Conservation (phyloP, 2,113 vertebrate genomes). For the Phrynocephalus versicolor region DNA sequence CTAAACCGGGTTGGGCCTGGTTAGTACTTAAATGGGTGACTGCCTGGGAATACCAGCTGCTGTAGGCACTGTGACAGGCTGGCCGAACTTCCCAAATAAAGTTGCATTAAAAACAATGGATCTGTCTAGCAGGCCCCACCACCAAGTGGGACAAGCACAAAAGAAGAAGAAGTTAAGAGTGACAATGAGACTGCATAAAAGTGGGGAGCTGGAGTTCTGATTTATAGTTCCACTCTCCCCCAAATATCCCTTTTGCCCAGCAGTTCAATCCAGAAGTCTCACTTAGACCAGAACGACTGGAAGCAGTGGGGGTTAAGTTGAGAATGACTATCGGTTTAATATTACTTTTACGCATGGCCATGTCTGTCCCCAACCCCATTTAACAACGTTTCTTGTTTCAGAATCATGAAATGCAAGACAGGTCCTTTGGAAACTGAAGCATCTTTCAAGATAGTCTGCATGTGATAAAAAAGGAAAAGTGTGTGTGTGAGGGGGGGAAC, state of each 20-base stretch:
- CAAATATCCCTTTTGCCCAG: background rate
- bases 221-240: background rate
- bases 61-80: too few relatives aligned
- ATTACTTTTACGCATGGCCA: background rate
- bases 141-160: too few relatives aligned
- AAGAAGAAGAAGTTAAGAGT: too few relatives aligned
- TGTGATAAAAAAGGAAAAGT: background rate
- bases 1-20: too few relatives aligned
- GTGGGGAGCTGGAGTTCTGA: background rate
- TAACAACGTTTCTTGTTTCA: background rate
- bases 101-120: too few relatives aligned
- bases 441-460: background rate
- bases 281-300: background rate
- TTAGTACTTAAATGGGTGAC: too few relatives aligned
- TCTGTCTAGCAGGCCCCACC: too few relatives aligned
- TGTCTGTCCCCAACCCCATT: background rate
- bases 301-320: background rate
- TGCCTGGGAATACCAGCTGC: too few relatives aligned
- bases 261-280: background rate
- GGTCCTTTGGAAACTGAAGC: background rate
- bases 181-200: background rate
- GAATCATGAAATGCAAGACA: background rate
- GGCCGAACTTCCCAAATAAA: too few relatives aligned
- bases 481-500: background rate
- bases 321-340: background rate